Evolutionary conservation across 2,113 vertebrate genomes (phyloP), one percentile per base, ranked within the genome.

Genomic region (Otus sunia): DNA sequence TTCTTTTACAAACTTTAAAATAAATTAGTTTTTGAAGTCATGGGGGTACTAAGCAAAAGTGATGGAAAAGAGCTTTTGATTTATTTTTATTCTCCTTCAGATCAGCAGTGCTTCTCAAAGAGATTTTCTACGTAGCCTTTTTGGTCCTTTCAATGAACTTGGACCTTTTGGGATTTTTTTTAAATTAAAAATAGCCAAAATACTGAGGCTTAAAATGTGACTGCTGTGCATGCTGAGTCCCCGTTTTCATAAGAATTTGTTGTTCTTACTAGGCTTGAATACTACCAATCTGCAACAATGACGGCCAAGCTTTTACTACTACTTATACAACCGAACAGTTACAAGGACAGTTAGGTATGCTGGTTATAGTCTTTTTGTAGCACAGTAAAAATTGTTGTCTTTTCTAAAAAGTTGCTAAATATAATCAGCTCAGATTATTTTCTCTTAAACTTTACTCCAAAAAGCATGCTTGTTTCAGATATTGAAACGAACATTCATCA

Each of bases 1-100:
- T 52, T 11, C 27, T 94, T 73, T 92, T 85, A 45, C 64, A 83
- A 89, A 88, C 80, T 86, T 90, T 73, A 67, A 91, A 87, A 95
- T 91, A 87, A 78, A 89, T 76, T 75, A 32, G 2, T 8, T 86
- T 96, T 85, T 91, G 19, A 95, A 95, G 71, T 87, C 20, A n/a
- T 39, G 5, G 36, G 37, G 36, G 11, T 91, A 86, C 37, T 71
- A 88, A 86, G 30, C 13, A 90, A 74, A 90, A 96, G 52, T 62
- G 34, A 32, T 43, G 71, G 64, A 63, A 84, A 78, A 87, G 21
- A 45, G 25, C 26, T 12, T 77, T 93, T 92, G 32, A n/a, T 60
- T 93, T 41, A 39, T 80, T 93, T 96, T 78, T 85, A 2, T 93
- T 88, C 78, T 77, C 22, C 29, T 78, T 94, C n/a, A 58, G 58